Percentiles rank a stretch among this genome's conserved stretches.
Evolutionary conservation across 1,140 invertebrate species (phyloP).

Genomic region (Nephila pilipes): DNA sequence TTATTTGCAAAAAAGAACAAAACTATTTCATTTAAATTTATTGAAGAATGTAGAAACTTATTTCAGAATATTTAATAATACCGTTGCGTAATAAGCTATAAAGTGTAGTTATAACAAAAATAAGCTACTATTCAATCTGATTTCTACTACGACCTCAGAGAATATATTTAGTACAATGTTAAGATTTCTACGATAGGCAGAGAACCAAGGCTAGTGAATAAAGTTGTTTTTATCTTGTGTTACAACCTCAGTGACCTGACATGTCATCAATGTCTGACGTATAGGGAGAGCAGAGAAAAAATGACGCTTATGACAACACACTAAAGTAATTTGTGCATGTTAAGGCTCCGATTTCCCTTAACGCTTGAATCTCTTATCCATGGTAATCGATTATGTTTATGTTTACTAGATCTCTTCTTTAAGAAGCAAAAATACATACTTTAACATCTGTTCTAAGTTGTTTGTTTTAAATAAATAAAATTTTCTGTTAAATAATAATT

Average conservation of each 20-base stretch:
- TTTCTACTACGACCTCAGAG: background rate
- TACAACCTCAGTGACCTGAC: background rate
- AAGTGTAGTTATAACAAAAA: too few species aligned
- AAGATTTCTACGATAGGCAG: background rate
- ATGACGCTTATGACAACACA: background rate
- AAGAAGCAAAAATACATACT: background rate
- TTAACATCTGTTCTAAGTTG: background rate
- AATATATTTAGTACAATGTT: background rate
- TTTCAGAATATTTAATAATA: too few species aligned
- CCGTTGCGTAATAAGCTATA: too few species aligned
- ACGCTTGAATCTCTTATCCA: background rate
- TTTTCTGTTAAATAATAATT: too few species aligned
- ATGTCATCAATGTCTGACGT: constrained; percentile 7
- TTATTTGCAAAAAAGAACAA: too few species aligned
- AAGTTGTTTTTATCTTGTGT: background rate
- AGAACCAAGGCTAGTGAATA: background rate
- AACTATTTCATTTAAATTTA: too few species aligned
- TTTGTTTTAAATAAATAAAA: too few species aligned
- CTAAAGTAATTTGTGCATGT: background rate
- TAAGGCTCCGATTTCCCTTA: background rate
- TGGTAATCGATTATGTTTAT: background rate
- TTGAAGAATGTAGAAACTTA: too few species aligned
- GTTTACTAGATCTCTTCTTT: background rate
- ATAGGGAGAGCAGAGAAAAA: background rate
- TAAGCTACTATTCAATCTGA: background rate